Conservation (phyloP, 1,140 invertebrate genomes). For the Bemisia tabaci region DNA sequence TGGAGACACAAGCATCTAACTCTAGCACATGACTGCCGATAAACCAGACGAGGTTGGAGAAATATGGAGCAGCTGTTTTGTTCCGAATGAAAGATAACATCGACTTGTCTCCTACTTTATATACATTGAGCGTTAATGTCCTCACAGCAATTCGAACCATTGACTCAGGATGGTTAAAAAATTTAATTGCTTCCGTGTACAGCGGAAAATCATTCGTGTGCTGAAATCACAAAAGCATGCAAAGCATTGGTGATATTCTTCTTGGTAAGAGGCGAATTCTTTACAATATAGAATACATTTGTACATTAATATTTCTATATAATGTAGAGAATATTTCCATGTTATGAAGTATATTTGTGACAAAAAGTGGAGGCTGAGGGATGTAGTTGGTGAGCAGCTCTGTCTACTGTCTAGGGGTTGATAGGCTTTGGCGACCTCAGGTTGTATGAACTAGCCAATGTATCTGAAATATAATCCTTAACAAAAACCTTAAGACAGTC, state of each 20-base stretch:
- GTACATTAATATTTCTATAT: too few species aligned
- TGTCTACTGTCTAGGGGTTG: too few species aligned
- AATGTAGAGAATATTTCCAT: too few species aligned
- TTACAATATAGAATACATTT: too few species aligned
- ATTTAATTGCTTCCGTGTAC: slow-evolving; percentile 98
- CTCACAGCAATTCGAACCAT: slow-evolving; percentile 98
- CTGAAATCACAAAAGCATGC: slow-evolving; percentile 48
- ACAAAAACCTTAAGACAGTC: too few species aligned
- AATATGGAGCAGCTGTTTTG: slow-evolving; percentile 91
- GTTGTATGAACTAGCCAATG: too few species aligned
- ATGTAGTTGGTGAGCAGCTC: too few species aligned
- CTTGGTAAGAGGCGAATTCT: too few species aligned
- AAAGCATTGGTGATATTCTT: background rate
- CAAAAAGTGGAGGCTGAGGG: too few species aligned
- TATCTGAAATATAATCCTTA: too few species aligned
- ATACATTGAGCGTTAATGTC: slow-evolving; percentile 95
- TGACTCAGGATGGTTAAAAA: slow-evolving; percentile 96
- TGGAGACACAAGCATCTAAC: slow-evolving; percentile 74
- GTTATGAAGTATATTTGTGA: too few species aligned
- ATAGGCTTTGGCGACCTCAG: too few species aligned
- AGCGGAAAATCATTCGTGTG: slow-evolving; percentile 98
- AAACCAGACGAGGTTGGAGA: slow-evolving; percentile 98
- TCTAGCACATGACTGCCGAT: slow-evolving; percentile 97
- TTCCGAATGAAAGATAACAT: slow-evolving; percentile 94
- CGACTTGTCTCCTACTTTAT: slow-evolving; percentile 83